These are phyloP conservation scores for Venustoraphidia nigricollis DNA, from an alignment of 2,888 invertebrate genomes.

Conservation along the genomic window DNA sequence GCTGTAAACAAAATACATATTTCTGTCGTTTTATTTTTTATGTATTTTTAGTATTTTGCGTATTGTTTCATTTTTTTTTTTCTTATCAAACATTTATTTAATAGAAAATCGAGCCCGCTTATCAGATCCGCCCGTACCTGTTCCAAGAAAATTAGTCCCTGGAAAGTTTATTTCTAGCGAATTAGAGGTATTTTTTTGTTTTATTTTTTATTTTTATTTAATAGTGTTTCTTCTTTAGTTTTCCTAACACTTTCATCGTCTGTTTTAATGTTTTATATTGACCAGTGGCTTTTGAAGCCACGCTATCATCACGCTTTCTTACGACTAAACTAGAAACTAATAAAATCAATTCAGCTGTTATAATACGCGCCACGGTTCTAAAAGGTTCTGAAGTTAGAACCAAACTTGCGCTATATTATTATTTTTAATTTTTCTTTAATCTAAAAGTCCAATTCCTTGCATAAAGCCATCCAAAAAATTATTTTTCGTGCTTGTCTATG, in stretches of 20 bases:
- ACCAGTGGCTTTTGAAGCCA: not conserved
- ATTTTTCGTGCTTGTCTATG: no score
- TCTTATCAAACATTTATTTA: conserved; percentile 4
- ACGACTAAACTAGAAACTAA: no score
- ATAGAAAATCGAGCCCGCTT: conserved; percentile 5
- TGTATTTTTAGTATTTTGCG: conserved; percentile 4
- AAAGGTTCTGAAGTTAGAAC: no score
- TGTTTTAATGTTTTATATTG: not conserved
- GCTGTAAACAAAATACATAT: not conserved
- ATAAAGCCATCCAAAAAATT: no score
- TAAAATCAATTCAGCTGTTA: no score
- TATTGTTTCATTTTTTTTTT: conserved; percentile 2
- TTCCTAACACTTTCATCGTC: not conserved
- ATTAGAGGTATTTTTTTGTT: conserved; percentile 10
- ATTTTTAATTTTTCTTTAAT: no score
- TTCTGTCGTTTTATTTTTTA: conserved; percentile 2
- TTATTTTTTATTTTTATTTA: conserved; percentile 3
- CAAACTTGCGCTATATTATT: no score
- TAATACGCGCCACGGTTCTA: no score
- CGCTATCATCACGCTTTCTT: not conserved
- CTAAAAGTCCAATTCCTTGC: no score
- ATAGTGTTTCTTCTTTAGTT: not conserved
- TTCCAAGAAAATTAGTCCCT: conserved; percentile 9
- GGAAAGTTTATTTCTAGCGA: conserved; percentile 9
- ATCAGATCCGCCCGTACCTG: conserved; percentile 7